These are phyloP conservation scores for Neoaliturus tenellus DNA, from an alignment of 2,888 invertebrate species.

Conservation along the genomic window DNA sequence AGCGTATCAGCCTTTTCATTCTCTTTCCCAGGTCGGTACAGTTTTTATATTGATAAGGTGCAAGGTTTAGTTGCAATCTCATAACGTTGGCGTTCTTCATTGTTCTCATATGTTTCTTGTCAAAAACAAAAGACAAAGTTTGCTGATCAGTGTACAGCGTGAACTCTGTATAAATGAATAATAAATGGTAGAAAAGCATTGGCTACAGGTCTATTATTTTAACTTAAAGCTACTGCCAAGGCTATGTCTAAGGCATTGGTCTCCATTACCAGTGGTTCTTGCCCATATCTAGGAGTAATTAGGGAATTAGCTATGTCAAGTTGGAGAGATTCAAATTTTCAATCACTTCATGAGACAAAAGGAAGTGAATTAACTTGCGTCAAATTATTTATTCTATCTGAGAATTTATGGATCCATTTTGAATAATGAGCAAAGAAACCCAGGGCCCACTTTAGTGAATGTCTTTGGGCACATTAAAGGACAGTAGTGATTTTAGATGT, in stretches of 20 bases:
- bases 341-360: not conserved
- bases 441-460: not conserved
- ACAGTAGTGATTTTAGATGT: not conserved
- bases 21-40: slow-evolving; percentile 59
- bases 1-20: slow-evolving; percentile 61
- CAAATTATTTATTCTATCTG: not conserved
- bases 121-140: slow-evolving; percentile 57
- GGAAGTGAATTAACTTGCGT: not conserved
- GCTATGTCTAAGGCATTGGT: not conserved
- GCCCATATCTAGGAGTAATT: not conserved
- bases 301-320: not conserved
- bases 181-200: slow-evolving; percentile 57
- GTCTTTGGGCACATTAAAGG: not conserved
- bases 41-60: slow-evolving; percentile 56
- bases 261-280: not conserved
- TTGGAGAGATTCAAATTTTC: not conserved
- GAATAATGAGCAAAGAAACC: not conserved
- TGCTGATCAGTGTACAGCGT: slow-evolving; percentile 60
- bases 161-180: slow-evolving; percentile 59
- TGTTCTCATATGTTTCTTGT: slow-evolving; percentile 44
- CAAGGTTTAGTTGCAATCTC: slow-evolving; percentile 58
- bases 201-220: slow-evolving; percentile 49
- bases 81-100: slow-evolving; percentile 58
- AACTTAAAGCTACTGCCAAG: slow-evolving; percentile 27
- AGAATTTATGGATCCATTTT: not conserved